Evolutionary conservation across 2,113 vertebrate genomes (phyloP).

Genomic region (Sapayoa aenigma): DNA sequence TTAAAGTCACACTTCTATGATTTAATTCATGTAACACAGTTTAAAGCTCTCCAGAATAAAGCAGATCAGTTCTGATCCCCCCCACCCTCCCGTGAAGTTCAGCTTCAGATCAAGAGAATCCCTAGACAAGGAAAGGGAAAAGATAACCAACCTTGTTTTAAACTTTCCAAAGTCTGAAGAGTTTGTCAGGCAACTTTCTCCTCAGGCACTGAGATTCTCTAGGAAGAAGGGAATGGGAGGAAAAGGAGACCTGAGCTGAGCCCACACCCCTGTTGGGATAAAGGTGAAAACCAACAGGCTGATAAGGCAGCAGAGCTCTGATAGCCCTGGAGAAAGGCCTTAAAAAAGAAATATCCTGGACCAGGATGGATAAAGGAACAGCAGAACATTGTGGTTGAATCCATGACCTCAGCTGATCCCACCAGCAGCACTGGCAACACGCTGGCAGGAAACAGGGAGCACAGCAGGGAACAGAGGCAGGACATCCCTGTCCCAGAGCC

Average conservation of each 20-base stretch:
- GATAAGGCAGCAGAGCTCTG: background rate
- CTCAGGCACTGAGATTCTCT: background rate
- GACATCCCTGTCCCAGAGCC: background rate
- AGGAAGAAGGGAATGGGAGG: background rate
- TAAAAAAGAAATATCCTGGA: background rate
- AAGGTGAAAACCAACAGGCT: background rate
- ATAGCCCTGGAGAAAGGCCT: background rate
- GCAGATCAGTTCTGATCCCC: background rate
- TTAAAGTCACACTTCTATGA: background rate
- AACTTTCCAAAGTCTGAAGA: background rate
- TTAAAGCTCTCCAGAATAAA: background rate
- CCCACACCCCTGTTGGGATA: background rate
- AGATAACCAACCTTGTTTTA: background rate
- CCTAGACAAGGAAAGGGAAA: background rate
- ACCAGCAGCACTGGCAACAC: background rate
- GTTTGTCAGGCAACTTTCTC: background rate
- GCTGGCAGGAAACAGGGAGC: background rate
- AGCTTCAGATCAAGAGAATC: background rate
- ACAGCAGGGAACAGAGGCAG: background rate
- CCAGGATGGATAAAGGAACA: background rate
- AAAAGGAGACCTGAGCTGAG: background rate
- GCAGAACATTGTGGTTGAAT: background rate
- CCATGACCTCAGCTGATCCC: background rate
- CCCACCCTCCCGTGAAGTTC: background rate
- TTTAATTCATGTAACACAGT: rapidly evolving